Base-by-base conservation (phyloP, 2,113 vertebrate genomes). In the Siphamia tubifer region DNA sequence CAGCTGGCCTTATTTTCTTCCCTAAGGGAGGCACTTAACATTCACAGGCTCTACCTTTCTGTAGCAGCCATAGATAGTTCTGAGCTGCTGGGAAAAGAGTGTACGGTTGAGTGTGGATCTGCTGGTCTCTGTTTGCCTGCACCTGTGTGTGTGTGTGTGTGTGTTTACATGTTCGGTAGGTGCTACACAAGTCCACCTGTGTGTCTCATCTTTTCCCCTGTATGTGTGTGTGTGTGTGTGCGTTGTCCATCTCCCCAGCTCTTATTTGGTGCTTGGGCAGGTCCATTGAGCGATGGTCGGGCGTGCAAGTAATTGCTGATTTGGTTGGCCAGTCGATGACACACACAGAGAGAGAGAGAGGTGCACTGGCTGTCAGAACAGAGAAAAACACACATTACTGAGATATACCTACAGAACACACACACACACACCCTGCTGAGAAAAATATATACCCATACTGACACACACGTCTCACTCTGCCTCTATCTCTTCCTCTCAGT, bases 261-360 rank as follows among this genome's bases (percentile, higher is more conserved):
- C 82, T 87, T 90, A 91, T 92, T 91, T 91, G 90, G 89, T 89
- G 90, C 90, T 92, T 69, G 77, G 88, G 83, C 88, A 92, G 90
- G 84, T 90, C 91, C 84, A 89, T 88, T 89, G 91, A 85, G 90
- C 74, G 87, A 88, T 81, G 68, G 82, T 77, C 77, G 68, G 87
- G 90, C 84, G 79, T 89, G 89, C 89, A 85, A 89, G 90, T 92
- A 87, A 92, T 90, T 86, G 82, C 81, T 87, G 75, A 87, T 93
- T 94, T 93, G 77, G 85, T 83, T 90, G 81, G 84, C 79, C 87
- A 79, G 83, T 83, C 90, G 85, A 90, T 89, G 90, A 88, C 75
- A 74, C 58, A n/a, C n/a, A 81, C 25, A 66, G 42, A 68, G 71
- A 58, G 54, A 68, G 43, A 31, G 77, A 77, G 70, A 82, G 71